Conservation (phyloP, 2,888 invertebrate genomes). For the Aproaerema taeniolella region DNA sequence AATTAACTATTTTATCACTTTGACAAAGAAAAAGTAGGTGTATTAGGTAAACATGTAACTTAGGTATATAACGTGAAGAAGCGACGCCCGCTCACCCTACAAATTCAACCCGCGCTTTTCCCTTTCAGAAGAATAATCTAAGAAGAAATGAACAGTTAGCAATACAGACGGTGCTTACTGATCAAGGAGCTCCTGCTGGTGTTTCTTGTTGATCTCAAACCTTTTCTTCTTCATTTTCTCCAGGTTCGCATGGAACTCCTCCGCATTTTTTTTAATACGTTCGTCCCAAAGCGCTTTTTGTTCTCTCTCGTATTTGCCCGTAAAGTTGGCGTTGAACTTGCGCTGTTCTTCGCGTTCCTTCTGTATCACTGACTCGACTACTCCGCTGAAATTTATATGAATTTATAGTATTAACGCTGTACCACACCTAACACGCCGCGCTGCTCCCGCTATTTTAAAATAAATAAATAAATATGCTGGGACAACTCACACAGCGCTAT, state of each 20-base stretch:
- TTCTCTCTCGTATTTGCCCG: conserved; percentile 30
- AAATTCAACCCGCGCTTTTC: too few species aligned
- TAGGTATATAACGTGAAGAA: too few species aligned
- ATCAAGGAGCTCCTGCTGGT: conserved; percentile 54
- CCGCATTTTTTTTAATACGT: conserved; percentile 43
- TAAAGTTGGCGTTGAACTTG: conserved; percentile 47
- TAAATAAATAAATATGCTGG: too few species aligned
- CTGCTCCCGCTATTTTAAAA: too few species aligned
- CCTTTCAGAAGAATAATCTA: neutral
- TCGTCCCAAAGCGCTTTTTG: conserved; percentile 44
- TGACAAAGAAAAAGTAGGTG: too few species aligned
- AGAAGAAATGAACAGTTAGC: neutral
- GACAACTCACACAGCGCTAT: too few species aligned
- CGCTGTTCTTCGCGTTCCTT: conserved; percentile 60
- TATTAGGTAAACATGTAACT: too few species aligned
- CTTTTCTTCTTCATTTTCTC: conserved; percentile 33
- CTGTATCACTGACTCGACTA: conserved; percentile 59
- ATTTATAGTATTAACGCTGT: too few species aligned
- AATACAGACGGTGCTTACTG: too few species aligned
- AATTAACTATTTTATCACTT: too few species aligned
- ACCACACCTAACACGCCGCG: too few species aligned
- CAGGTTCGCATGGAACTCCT: conserved; percentile 51
- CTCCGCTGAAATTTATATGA: conserved; percentile 47
- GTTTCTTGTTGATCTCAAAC: conserved; percentile 47
- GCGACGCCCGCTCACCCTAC: too few species aligned